Conservation (phyloP, 2,113 vertebrate species). For the Archilochus colubris region DNA sequence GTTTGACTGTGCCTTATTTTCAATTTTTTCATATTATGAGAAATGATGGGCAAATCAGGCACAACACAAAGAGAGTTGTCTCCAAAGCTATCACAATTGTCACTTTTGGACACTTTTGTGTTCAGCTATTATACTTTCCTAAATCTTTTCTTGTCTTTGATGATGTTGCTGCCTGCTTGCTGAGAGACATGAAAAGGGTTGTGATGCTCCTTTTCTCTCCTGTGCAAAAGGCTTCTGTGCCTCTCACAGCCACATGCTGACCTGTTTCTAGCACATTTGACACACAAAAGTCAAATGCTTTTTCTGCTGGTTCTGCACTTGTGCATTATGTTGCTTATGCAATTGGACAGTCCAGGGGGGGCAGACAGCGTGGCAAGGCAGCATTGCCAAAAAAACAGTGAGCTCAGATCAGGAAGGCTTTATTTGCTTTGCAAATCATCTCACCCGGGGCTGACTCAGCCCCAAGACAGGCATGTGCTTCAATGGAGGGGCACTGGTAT, state of each 20-base stretch:
- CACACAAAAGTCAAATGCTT: neutral
- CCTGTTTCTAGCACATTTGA: neutral
- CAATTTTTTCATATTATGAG: neutral
- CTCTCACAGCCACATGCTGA: neutral
- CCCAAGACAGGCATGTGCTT: neutral
- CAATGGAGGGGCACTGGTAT: neutral
- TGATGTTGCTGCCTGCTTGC: neutral
- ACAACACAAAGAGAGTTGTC: neutral
- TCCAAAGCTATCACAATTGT: neutral
- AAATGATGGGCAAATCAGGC: neutral
- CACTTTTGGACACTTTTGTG: neutral
- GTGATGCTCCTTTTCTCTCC: neutral
- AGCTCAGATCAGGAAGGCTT: neutral
- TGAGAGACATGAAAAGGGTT: slow-evolving; percentile 10
- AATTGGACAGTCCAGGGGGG: neutral
- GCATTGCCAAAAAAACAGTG: neutral
- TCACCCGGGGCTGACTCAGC: neutral
- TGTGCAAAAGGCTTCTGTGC: neutral
- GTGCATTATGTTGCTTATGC: neutral
- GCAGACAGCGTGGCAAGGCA: neutral
- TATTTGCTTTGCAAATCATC: neutral
- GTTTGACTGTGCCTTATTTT: neutral
- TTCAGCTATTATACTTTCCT: slow-evolving; percentile 24
- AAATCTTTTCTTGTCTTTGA: neutral
- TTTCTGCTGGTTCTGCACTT: neutral